Evolutionary conservation across 2,888 invertebrate genomes (phyloP).

Genomic region (Oxyscelio sp.): DNA sequence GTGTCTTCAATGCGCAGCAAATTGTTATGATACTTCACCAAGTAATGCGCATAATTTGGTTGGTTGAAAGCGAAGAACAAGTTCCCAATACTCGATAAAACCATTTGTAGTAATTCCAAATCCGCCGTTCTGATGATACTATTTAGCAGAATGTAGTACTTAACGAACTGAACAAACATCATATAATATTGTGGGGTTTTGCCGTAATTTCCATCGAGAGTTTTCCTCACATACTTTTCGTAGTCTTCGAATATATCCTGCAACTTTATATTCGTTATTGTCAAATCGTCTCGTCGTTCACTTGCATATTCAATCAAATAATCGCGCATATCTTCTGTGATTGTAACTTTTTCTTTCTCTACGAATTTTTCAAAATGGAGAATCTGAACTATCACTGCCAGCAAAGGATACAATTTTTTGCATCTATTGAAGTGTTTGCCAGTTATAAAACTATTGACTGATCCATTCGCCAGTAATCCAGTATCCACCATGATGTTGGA

Average conservation of each 20-base stretch:
- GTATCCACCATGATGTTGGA: slow-evolving; percentile 57
- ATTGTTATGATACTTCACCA: slow-evolving; percentile 81
- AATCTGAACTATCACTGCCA: slow-evolving; percentile 37
- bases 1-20: slow-evolving; percentile 81
- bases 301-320: background rate
- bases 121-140: slow-evolving; percentile 81
- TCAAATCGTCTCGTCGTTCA: background rate
- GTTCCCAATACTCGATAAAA: slow-evolving; percentile 81
- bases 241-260: slow-evolving; percentile 52
- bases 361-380: slow-evolving; percentile 76
- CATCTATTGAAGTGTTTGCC: slow-evolving; percentile 73
- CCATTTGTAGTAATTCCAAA: slow-evolving; percentile 78
- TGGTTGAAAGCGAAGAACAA: slow-evolving; percentile 84
- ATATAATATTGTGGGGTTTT: slow-evolving; percentile 83
- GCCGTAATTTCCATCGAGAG: slow-evolving; percentile 78
- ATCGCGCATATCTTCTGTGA: slow-evolving; percentile 27
- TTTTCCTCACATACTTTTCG: slow-evolving; percentile 75
- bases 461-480: slow-evolving; percentile 57
- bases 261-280: background rate
- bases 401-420: slow-evolving; percentile 61
- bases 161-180: slow-evolving; percentile 78
- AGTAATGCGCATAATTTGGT: slow-evolving; percentile 83
- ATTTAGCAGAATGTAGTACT: slow-evolving; percentile 78
- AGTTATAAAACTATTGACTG: slow-evolving; percentile 62
- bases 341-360: slow-evolving; percentile 40